These are phyloP conservation scores for Tinamus major DNA, from an alignment of 2,797 vertebrate genomes.

Conservation along the genomic window DNA sequence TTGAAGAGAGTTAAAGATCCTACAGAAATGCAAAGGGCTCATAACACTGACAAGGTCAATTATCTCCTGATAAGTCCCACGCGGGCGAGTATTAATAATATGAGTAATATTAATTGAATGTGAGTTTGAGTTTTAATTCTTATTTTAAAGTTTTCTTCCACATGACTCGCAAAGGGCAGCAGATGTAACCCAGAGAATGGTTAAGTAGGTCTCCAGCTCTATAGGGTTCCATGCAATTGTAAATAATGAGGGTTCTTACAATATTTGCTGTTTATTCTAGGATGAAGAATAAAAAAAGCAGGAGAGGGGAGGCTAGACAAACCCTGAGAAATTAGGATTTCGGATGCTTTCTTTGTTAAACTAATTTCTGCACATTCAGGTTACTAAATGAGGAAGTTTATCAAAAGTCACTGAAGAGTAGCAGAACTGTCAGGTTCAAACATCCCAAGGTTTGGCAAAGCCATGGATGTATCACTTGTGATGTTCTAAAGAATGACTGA, in stretches of 20 bases:
- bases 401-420: not conserved
- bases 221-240: not conserved
- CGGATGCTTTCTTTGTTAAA: not conserved
- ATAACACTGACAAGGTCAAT: conserved; percentile 72
- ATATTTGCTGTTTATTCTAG: not conserved
- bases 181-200: not conserved
- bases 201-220: conserved; percentile 16
- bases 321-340: fast-evolving
- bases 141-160: conserved; percentile 61
- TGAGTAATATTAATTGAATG: conserved; percentile 71
- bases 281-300: not conserved
- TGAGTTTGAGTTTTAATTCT: conserved; percentile 69
- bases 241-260: not conserved
- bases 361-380: not conserved
- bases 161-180: not conserved
- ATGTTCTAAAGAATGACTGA: not conserved
- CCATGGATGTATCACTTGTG: not conserved
- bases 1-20: conserved; percentile 29
- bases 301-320: not conserved
- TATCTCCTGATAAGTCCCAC: conserved; percentile 65
- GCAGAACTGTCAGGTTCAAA: not conserved
- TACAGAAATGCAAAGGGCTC: conserved; percentile 9
- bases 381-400: not conserved
- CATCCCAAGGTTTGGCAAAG: not conserved
- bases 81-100: conserved; percentile 70